Base-by-base conservation (phyloP, 2,113 vertebrate genomes). In the Marmota flaviventris region DNA sequence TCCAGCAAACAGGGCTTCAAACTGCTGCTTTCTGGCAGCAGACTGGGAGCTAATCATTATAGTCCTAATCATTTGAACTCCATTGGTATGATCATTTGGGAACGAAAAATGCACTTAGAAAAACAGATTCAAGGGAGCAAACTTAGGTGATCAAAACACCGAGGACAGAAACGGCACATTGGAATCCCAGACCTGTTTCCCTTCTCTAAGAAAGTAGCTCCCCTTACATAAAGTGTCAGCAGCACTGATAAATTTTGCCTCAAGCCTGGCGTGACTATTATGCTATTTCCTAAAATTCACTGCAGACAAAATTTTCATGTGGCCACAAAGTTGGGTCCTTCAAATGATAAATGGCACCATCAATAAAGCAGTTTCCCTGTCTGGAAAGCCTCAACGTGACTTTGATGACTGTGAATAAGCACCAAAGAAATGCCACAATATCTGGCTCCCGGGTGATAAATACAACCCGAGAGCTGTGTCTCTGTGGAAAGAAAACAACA, bases 391-490 rank as follows among this genome's bases (percentile, higher is more conserved):
- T 77, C 84, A 29, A 34, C 0, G 0, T 58, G 32, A 67, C 39
- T 87, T 29, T 39, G 67, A 53, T 42, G 58, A 67, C 75, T 18
- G 42, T 48, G 53, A 56, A 14, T 72, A 84, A 96, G 85, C 83
- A 91, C 86, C 65, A n/a, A 89, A 82, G 32, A 85, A 89, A 79
- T 34, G 48, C 29, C 72, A 86, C 3, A 8, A 84, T 51, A 87
- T 86, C 91, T 87, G 91, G 94, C 78, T 81, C 75, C 86, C 84
- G 32, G 76, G 89, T 73, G 61, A 65, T 10, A 22, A 81, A 69
- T 76, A 73, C 87, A 92, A 56, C 6, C 27, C 27, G 5, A 5
- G 87, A 0, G 22, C 53, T 87, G 63, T 14, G 27, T 70, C 51
- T 89, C 83, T 79, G 14, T 24, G 13, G 63, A 39, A 91, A 67